These are phyloP conservation scores for Halictus rubicundus DNA, from an alignment of 1,140 invertebrate species.

Conservation along the genomic window DNA sequence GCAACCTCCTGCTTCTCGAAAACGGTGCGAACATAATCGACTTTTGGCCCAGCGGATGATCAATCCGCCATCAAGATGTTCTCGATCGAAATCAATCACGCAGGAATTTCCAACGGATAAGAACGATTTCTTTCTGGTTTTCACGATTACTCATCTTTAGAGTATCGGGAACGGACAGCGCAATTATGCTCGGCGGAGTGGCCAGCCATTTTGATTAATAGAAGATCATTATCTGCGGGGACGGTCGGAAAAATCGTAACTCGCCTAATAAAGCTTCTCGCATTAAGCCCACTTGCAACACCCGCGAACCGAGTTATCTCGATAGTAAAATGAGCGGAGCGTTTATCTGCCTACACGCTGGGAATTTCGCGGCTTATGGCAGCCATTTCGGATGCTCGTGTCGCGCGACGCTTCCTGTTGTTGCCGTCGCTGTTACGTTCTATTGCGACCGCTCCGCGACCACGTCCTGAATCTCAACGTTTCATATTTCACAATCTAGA, in stretches of 20 bases:
- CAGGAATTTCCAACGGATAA: too few species aligned
- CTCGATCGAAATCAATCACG: too few species aligned
- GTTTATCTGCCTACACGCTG: constrained; percentile 59
- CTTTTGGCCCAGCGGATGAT: too few species aligned
- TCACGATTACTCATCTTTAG: background rate
- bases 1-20: too few species aligned
- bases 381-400: background rate
- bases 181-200: constrained; percentile 17
- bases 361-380: constrained; percentile 45
- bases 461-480: background rate
- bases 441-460: background rate
- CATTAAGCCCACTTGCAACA: constrained; percentile 38
- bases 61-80: too few species aligned
- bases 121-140: too few species aligned
- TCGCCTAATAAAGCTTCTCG: constrained; percentile 41
- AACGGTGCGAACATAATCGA: too few species aligned
- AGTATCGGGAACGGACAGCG: background rate
- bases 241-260: constrained; percentile 21
- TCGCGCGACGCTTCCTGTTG: constrained; percentile 56
- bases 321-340: constrained; percentile 46
- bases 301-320: constrained; percentile 45
- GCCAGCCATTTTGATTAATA: constrained; percentile 48
- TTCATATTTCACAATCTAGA: background rate
- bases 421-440: constrained; percentile 38
- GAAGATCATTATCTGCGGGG: background rate